These are phyloP conservation scores for Festucalex cinctus DNA, from an alignment of 2,113 vertebrate genomes.

Conservation along the genomic window DNA sequence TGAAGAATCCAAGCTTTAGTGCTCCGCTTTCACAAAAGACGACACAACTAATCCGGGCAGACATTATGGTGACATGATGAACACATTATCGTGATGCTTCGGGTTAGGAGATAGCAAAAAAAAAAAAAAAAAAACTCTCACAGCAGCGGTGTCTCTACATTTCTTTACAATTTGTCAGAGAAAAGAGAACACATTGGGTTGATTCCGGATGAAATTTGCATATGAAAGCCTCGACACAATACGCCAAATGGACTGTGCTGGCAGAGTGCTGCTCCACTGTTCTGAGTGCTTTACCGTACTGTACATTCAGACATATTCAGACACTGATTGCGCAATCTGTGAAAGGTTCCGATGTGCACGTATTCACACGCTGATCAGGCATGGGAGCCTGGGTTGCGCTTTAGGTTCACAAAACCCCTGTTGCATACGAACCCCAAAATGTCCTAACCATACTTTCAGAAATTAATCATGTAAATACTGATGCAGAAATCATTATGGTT, in stretches of 20 bases:
- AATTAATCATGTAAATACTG: not conserved
- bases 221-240: slow-evolving; percentile 1
- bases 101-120: not conserved
- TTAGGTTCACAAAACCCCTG: not conserved
- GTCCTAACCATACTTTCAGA: not conserved
- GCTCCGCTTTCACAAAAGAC: not conserved
- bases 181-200: not conserved
- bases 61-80: not conserved
- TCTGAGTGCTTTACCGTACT: not conserved
- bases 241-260: not conserved
- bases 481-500: not conserved
- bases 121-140: not conserved
- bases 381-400: not conserved
- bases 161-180: not conserved
- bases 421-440: not conserved
- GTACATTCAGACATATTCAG: not conserved
- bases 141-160: not conserved
- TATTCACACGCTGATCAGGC: not conserved
- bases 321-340: not conserved
- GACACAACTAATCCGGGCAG: not conserved
- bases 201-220: not conserved
- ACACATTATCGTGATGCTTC: not conserved
- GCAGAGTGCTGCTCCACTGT: not conserved
- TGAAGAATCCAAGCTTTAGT: not conserved
- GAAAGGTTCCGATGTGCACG: not conserved